Evolutionary conservation across 1,140 invertebrate genomes (phyloP), one percentile per base, ranked within the genome.

Genomic region (Semibalanus balanoides): DNA sequence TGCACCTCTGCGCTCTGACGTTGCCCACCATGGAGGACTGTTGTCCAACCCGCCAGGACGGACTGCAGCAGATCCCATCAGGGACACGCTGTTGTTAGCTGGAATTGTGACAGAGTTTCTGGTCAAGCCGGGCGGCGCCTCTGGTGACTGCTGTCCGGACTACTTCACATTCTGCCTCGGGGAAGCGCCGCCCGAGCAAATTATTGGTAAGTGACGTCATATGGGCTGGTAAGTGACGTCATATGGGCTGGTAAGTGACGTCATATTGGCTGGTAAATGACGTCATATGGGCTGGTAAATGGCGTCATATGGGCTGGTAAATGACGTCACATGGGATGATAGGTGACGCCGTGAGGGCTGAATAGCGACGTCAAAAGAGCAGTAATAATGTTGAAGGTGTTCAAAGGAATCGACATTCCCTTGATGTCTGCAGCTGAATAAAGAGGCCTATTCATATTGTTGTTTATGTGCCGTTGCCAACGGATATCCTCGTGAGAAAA

Each of bases 71-170:
- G 89, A 30, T 92, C 91, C 19, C n/a, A 92, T 94, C 78, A 79
- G 86, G 85, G 91, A 86, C 27, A 94, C 93, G 0, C 81, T 92
- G n/a, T n/a, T n/a, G n/a, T n/a, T n/a, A n/a, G n/a, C 3, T 97
- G 95, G 83, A 97, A 97, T 83, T 97, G 95, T 82, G 95, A 97
- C 84, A 87, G 92, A 78, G 97, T 97, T 84, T 97, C 95, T 84
- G 90, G 94, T 79, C 84, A n/a, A n/a, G n/a, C n/a, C n/a, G n/a
- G n/a, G 88, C 74, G 86, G 85, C 0, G 79, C 82, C 22, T 84
- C 87, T 81, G 87, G 89, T 64, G 93, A 94, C 81, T 96, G 94
- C 82, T 97, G 95, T 82, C 94, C 94, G 0, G 95, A 97, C 83
- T 96, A 90, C 83, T 88, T 85, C 82, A 84, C 85, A 0, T 86